Evolutionary conservation across 2,888 invertebrate genomes (phyloP).

Genomic region (Andrena chrysosceles): DNA sequence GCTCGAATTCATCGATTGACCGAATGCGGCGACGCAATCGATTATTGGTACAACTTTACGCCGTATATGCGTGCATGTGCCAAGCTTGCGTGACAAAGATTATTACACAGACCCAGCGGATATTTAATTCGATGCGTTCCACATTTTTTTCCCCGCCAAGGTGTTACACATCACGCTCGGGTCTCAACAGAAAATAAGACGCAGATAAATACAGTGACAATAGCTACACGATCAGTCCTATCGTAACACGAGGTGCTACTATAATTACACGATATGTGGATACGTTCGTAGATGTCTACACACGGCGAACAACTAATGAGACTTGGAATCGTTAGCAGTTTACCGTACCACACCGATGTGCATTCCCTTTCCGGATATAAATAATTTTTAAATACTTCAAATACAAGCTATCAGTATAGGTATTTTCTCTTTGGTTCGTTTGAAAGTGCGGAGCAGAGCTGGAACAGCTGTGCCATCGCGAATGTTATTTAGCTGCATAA

Average conservation of each 20-base stretch:
- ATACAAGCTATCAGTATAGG: constrained; percentile 23
- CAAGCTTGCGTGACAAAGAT: constrained; percentile 28
- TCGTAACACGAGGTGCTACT: constrained; percentile 50
- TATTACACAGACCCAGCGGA: constrained; percentile 10
- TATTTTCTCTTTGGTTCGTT: constrained; percentile 53
- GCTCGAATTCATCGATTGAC: background rate
- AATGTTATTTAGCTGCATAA: constrained; percentile 1
- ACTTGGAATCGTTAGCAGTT: background rate
- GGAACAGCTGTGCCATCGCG: background rate
- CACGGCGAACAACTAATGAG: constrained; percentile 54
- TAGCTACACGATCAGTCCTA: constrained; percentile 46
- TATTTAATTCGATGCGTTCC: constrained; percentile 8
- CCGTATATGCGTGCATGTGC: background rate
- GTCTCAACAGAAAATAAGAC: constrained; percentile 30
- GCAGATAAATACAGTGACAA: constrained; percentile 63
- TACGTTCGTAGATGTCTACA: constrained; percentile 49
- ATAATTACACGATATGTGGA: constrained; percentile 40
- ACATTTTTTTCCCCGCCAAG: background rate
- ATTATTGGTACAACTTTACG: background rate
- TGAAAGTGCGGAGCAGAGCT: background rate
- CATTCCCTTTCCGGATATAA: constrained; percentile 14
- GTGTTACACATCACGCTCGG: constrained; percentile 9
- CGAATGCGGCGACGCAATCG: background rate
- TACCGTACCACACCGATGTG: background rate
- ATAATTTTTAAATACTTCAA: constrained; percentile 27